Evolutionary conservation across 2,888 invertebrate genomes (phyloP), one percentile per base, ranked within the genome.

Genomic region (Athetis lepigone): DNA sequence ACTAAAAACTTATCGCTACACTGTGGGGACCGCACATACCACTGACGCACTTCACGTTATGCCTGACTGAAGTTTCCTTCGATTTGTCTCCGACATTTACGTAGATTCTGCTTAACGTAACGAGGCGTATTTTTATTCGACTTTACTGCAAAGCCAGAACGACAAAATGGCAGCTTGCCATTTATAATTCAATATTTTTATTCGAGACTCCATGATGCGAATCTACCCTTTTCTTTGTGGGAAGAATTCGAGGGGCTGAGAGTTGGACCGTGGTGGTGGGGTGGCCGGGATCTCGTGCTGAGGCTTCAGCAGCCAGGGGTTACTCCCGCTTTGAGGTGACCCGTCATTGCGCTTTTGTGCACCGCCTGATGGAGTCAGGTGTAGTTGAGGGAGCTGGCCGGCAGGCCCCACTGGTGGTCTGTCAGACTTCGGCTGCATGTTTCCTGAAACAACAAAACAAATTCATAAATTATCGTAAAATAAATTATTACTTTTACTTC

Each of bases 131-230:
- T 91, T 93, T 91, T 89, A 85, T 86, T 86, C 85, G 87, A 86
- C 88, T 89, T 77, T 79, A 70, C 85, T 83, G 81, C 82, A 88
- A 89, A 90, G 87, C 83, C 91, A 82, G 88, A 87, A 84, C 84
- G 84, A 85, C 86, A 82, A 87, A 87, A 91, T 94, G 94, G 94
- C 94, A 93, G 68, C 69, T 79, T 93, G 94, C 94, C 94, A 93
- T 89, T 86, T 83, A 75, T 84, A 75, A 86, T 86, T 81, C 81
- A 84, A 85, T 80, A 80, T 77, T 82, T 84, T 79, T 82, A 78
- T 81, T 84, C 74, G 75, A 67, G 65, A 65, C 75, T 74, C 75
- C 72, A 60, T 60, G 71, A 63, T 62, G 82, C 68, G 70, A 59
- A 84, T 82, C 88, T 94, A 94, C 80, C 94, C 92, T 81, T 85